These are phyloP conservation scores for Rhinolophus sinicus DNA, from an alignment of 2,113 vertebrate genomes.

Conservation along the genomic window DNA sequence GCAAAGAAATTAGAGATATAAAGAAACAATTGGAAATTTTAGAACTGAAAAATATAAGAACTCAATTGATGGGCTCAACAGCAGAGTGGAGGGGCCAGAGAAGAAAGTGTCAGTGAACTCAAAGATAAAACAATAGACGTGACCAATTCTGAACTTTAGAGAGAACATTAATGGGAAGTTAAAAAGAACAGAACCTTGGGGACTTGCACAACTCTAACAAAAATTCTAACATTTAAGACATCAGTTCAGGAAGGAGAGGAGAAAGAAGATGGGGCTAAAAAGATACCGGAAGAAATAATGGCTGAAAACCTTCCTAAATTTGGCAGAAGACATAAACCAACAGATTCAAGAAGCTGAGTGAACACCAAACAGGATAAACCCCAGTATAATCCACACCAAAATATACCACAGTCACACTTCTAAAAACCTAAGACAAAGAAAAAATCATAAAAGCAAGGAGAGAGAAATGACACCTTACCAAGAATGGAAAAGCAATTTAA, in stretches of 20 bases:
- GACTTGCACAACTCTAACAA: not conserved
- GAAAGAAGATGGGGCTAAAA: not conserved
- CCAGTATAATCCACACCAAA: not conserved
- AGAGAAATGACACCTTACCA: not conserved
- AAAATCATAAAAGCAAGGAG: not conserved
- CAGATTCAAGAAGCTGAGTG: not conserved
- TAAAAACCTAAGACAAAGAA: not conserved
- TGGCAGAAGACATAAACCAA: not conserved
- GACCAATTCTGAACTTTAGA: not conserved
- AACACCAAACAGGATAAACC: not conserved
- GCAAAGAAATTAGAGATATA: not conserved
- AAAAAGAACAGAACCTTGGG: not conserved
- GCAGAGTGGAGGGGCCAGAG: not conserved
- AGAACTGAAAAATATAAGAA: not conserved
- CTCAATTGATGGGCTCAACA: not conserved
- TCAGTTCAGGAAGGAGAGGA: not conserved
- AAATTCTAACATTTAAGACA: not conserved
- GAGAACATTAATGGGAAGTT: not conserved
- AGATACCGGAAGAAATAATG: not conserved
- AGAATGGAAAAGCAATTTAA: not conserved
- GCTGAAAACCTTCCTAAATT: not conserved
- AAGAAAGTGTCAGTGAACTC: not conserved
- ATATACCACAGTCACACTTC: not conserved
- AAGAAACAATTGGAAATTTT: constrained; percentile 12
- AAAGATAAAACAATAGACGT: not conserved